Conservation (phyloP, 1,140 invertebrate species). For the Sitodiplosis mosellana region DNA sequence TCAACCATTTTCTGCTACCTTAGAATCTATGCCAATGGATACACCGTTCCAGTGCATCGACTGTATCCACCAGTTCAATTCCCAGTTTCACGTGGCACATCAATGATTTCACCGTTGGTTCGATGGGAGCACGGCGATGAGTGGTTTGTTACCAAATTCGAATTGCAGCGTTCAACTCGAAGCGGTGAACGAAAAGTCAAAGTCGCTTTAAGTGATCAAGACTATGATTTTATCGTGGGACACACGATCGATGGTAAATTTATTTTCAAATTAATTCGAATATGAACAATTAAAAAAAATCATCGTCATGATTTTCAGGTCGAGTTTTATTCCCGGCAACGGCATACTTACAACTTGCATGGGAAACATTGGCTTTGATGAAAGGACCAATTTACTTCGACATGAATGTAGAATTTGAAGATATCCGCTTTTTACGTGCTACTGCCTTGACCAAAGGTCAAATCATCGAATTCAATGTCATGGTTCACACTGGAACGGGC, state of each 20-base stretch:
- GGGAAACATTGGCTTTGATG: slow-evolving; percentile 73
- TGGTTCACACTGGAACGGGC: slow-evolving; percentile 64
- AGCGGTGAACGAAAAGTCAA: slow-evolving; percentile 38
- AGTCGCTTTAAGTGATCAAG: slow-evolving; percentile 42
- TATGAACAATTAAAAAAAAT: neutral
- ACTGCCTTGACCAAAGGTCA: slow-evolving; percentile 56
- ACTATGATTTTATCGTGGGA: slow-evolving; percentile 58
- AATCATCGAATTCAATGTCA: slow-evolving; percentile 54
- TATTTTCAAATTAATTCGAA: neutral
- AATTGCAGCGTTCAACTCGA: slow-evolving; percentile 23
- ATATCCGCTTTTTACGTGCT: slow-evolving; percentile 66
- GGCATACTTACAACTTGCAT: slow-evolving; percentile 66
- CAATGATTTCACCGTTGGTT: slow-evolving; percentile 54
- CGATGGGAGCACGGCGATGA: slow-evolving; percentile 82
- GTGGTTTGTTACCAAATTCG: slow-evolving; percentile 33
- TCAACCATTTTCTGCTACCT: neutral
- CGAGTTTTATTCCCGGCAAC: slow-evolving; percentile 76
- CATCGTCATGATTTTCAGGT: neutral
- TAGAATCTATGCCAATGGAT: slow-evolving; percentile 28
- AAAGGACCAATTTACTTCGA: slow-evolving; percentile 45
- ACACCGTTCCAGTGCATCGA: slow-evolving; percentile 27
- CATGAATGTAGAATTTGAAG: slow-evolving; percentile 66
- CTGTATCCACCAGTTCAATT: slow-evolving; percentile 46
- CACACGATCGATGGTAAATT: slow-evolving; percentile 66
- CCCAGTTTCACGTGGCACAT: slow-evolving; percentile 61